These are phyloP conservation scores for Patella depressa DNA, from an alignment of 2,888 invertebrate genomes.

Conservation along the genomic window DNA sequence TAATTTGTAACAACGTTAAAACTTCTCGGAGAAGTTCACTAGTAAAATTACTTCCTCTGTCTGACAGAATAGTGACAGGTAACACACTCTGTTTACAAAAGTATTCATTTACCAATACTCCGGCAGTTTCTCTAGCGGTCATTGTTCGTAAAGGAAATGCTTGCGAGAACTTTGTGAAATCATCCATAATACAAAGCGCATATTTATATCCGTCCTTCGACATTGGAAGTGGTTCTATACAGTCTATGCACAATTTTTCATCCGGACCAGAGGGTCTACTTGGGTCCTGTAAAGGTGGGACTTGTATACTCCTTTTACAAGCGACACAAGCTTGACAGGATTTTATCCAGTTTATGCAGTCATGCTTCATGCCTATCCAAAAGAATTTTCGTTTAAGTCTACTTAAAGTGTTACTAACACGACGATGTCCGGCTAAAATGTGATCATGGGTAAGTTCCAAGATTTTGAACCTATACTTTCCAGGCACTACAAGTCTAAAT, in stretches of 20 bases:
- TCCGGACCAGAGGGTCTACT: neutral
- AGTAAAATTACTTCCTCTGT: neutral
- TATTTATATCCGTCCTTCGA: neutral
- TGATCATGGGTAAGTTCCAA: neutral
- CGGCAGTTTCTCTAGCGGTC: neutral
- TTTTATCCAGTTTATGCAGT: conserved; percentile 3
- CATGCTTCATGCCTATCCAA: neutral
- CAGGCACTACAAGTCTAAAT: neutral
- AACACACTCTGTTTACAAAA: conserved; percentile 5
- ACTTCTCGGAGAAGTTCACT: neutral
- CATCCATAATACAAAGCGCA: neutral
- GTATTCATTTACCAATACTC: neutral
- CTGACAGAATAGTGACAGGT: conserved; percentile 4
- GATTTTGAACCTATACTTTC: neutral
- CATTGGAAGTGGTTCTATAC: neutral
- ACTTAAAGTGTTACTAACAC: conserved; percentile 1
- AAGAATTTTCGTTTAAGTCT: neutral
- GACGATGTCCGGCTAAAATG: neutral
- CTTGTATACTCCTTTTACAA: neutral
- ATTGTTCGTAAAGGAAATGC: neutral
- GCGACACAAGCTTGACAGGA: neutral
- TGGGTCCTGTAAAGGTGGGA: neutral
- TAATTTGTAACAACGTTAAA: neutral
- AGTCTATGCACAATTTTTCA: neutral
- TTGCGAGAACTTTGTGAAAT: neutral